Percentiles rank a stretch among this genome's conserved stretches.
Conservation (phyloP, 2,888 invertebrate genomes). For the Plagiodera versicolora region DNA sequence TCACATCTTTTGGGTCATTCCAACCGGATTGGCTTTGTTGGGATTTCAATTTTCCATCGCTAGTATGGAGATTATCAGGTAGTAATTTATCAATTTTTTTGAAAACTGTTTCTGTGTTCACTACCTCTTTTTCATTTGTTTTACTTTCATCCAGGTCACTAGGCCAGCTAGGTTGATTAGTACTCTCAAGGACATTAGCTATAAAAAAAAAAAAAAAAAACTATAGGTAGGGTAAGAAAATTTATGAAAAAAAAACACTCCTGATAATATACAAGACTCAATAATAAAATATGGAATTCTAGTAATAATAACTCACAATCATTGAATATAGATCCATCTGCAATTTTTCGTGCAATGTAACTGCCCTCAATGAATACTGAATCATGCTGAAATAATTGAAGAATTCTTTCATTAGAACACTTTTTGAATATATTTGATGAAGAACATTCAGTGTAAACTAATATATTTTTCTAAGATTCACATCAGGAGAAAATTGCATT, state of each 20-base stretch:
- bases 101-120: constrained; percentile 24
- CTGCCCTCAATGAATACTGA: constrained; percentile 32
- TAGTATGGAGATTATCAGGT: constrained; percentile 6
- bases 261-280: too few relatives aligned
- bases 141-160: constrained; percentile 24
- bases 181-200: constrained; percentile 26
- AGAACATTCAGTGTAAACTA: too few relatives aligned
- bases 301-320: constrained; percentile 25
- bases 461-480: too few relatives aligned
- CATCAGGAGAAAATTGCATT: too few relatives aligned
- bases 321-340: constrained; percentile 30
- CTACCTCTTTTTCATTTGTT: constrained; percentile 19
- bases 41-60: constrained; percentile 6
- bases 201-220: too few relatives aligned
- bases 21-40: constrained; percentile 12
- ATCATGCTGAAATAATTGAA: constrained; percentile 29
- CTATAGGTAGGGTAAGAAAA: too few relatives aligned
- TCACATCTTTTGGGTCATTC: constrained; percentile 25
- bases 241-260: too few relatives aligned
- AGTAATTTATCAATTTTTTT: constrained; percentile 34
- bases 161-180: constrained; percentile 34
- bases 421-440: too few relatives aligned
- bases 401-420: not conserved
- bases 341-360: constrained; percentile 27
- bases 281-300: too few relatives aligned